Evolutionary conservation across 2,888 invertebrate genomes (phyloP), one percentile per base, ranked within the genome.

Genomic region (Synanthedon myopaeformis): DNA sequence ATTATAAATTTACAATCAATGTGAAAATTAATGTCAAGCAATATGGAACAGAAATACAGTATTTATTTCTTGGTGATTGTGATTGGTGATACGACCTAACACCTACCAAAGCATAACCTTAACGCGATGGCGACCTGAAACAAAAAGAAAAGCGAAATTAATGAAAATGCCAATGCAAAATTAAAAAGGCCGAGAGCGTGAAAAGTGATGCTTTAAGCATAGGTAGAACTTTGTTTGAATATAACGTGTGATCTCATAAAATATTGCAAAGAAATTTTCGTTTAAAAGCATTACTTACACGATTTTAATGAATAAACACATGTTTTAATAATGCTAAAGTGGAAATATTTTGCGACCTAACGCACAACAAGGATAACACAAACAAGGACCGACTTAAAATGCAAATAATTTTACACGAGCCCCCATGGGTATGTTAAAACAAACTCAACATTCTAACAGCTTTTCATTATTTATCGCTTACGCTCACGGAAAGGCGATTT

Each of bases 141-240:
- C 88, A 88, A 88, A 87, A 84, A 82, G 79, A 83, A 83, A 88
- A 88, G 88, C 88, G 76, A 88, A 88, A 88, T 88, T 88, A 88
- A 88, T 88, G 62, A 81, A 79, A 84, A 78, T 69, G 86, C 86
- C 83, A 86, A 82, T 45, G 45, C 12, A 45, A 45, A 45, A 45
- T 45, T 45, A 45, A 13, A 45, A 45, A 45, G 12, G 13, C 45
- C 6, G 13, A 42, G 8, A 35, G 35, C 35, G 10, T 35, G 35
- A 35, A 35, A 35, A 35, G 35, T 10, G 28, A 35, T 35, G 35
- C 2, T 35, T 35, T 35, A 35, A 35, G 35, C 35, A 10, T 35
- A 35, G 35, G 35, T 35, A 35, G 23, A 23, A 35, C 35, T 35
- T 2, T 35, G 10, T 35, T 35, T 35, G 35, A 35, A 35, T 35